These are phyloP conservation scores for Selenia dentaria DNA, from an alignment of 2,888 invertebrate species.

Conservation along the genomic window DNA sequence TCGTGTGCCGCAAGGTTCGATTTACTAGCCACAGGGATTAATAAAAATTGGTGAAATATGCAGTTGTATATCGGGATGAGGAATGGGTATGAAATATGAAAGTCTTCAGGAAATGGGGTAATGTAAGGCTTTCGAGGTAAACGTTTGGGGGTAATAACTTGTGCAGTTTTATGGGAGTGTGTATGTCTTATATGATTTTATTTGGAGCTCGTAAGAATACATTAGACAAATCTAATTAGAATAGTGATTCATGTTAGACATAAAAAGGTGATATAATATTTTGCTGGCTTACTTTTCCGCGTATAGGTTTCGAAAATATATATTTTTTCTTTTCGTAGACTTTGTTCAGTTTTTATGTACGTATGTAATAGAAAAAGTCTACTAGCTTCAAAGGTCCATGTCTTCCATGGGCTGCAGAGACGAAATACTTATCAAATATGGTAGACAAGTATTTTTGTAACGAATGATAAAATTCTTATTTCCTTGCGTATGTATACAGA, in stretches of 20 bases:
- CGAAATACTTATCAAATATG: too few species aligned
- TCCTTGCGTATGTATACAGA: too few species aligned
- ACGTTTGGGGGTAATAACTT: constrained; percentile 24
- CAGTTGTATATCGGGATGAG: constrained; percentile 45
- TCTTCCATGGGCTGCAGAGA: too few species aligned
- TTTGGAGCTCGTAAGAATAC: neutral
- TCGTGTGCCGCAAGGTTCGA: constrained; percentile 35
- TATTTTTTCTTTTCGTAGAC: too few species aligned
- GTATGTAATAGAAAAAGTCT: too few species aligned
- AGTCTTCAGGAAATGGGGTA: constrained; percentile 51
- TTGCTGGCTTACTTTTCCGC: too few species aligned
- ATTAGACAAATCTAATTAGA: neutral
- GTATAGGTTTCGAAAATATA: too few species aligned
- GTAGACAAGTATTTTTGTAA: too few species aligned
- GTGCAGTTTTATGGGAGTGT: constrained; percentile 21
- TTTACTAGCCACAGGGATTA: constrained; percentile 28
- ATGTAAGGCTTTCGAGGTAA: constrained; percentile 38
- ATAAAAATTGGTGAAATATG: constrained; percentile 39
- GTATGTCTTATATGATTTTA: constrained; percentile 27
- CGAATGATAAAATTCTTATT: too few species aligned
- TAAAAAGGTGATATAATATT: too few species aligned
- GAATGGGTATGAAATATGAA: constrained; percentile 52
- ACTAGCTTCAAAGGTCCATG: too few species aligned
- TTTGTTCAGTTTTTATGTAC: too few species aligned
- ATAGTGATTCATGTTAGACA: neutral